Evolutionary conservation across 1,140 invertebrate genomes (phyloP), one percentile per base, ranked within the genome.

Genomic region (Papilio helenus): DNA sequence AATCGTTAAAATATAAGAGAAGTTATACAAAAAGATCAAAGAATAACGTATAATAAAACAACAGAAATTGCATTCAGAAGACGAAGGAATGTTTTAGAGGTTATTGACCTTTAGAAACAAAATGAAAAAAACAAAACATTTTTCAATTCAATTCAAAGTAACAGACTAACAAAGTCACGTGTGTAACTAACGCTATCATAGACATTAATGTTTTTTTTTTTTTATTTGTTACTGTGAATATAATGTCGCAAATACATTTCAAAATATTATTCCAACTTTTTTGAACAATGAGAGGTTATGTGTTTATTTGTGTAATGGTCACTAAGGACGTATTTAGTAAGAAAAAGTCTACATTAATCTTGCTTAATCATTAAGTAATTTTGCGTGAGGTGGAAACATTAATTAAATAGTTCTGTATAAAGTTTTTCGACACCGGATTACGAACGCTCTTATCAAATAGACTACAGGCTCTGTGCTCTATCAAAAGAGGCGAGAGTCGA

Each of bases 401-500:
- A 12, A 68, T 29, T 29, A 68, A 26, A 29, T 16, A 5, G 10
- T 0, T 61, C 10, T 29, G 14, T 29, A 16, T 34, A 8, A 65
- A 65, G 61, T 29, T 65, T 26, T 65, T 16, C 58, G 16, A 7
- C 3, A 73, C 12, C 0, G 72, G 44, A 74, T 51, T 26, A 74
- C 39, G 18, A 29, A 18, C 20, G 9, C 20, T 51, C 44, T 74
- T 74, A 74, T 74, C 72, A 74, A 49, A 74, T 7, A 44, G 12
- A 49, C 72, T 74, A 51, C 72, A 49, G 72, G 20, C 72, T 12
- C 42, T 44, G 34, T 20, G 34, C 72, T 9, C 72, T 74, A 23
- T 18, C 16, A 49, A 73, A 72, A 74, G 20, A 44, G 51, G 51
- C 51, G 72, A 74, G 20, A 10, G n/a, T 44, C 44, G 44, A 49